These are phyloP conservation scores for Diarsia mendica DNA, from an alignment of 2,888 invertebrate genomes.

Conservation along the genomic window DNA sequence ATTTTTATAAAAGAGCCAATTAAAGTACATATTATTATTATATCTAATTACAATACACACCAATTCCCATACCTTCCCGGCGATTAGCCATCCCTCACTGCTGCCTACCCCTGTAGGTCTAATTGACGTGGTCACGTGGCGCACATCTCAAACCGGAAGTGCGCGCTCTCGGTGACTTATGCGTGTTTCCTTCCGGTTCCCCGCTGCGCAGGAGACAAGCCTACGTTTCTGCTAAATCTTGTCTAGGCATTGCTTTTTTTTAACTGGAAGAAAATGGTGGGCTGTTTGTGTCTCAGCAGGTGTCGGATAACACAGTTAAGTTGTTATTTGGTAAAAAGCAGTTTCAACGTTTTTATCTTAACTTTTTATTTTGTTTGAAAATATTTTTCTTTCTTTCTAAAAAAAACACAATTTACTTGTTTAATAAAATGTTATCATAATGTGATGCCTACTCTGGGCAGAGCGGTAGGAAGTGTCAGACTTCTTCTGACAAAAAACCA, in stretches of 20 bases:
- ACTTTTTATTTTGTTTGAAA: too few relatives aligned
- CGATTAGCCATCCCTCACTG: conserved; percentile 45
- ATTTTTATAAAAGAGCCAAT: background rate
- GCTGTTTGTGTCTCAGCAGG: conserved; percentile 48
- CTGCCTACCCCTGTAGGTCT: conserved; percentile 48
- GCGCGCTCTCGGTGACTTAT: conserved; percentile 81
- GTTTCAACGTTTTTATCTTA: too few relatives aligned
- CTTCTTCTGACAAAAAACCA: too few relatives aligned
- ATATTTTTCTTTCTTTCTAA: too few relatives aligned
- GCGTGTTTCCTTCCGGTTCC: conserved; percentile 80
- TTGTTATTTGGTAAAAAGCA: background rate
- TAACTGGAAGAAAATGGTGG: conserved; percentile 35
- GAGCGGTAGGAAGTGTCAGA: too few relatives aligned
- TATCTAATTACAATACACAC: background rate
- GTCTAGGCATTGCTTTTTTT: conserved; percentile 55
- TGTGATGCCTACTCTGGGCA: too few relatives aligned
- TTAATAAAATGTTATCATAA: too few relatives aligned
- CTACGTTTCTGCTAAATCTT: conserved; percentile 46
- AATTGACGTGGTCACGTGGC: conserved; percentile 79
- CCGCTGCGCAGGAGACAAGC: conserved; percentile 65
- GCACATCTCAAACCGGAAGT: conserved; percentile 71
- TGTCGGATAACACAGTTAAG: conserved; percentile 17
- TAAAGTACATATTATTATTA: background rate
- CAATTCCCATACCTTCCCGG: conserved; percentile 18
- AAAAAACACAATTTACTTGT: too few relatives aligned